Conservation (phyloP, 1,140 invertebrate genomes). For the Leptoteleia sp. region DNA sequence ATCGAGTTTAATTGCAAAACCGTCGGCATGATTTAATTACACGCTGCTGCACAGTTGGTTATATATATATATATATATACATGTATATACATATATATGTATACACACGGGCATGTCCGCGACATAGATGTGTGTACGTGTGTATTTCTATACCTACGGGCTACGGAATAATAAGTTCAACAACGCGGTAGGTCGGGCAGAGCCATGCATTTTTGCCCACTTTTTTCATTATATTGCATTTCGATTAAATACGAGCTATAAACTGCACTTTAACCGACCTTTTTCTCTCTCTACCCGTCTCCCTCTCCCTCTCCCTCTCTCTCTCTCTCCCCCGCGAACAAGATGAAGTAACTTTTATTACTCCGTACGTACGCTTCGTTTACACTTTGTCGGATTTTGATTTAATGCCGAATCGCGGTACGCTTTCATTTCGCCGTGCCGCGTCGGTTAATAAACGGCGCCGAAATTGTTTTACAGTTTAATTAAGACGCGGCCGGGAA, state of each 20-base stretch:
- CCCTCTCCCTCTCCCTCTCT: no score
- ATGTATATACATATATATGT: no score
- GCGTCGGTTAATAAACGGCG: slow-evolving; percentile 17
- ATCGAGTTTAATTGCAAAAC: slow-evolving; percentile 83
- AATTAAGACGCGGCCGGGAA: slow-evolving; percentile 38
- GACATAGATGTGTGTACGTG: slow-evolving; percentile 59
- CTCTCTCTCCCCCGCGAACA: slow-evolving; percentile 22
- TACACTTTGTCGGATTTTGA: slow-evolving; percentile 64
- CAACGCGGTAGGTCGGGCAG: slow-evolving; percentile 67
- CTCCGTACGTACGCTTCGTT: slow-evolving; percentile 46
- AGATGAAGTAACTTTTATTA: slow-evolving; percentile 66
- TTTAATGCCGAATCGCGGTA: slow-evolving; percentile 37
- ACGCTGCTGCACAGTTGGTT: slow-evolving; percentile 70
- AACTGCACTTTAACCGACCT: slow-evolving; percentile 48
- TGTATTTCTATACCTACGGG: slow-evolving; percentile 67
- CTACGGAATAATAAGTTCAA: slow-evolving; percentile 69
- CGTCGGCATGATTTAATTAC: slow-evolving; percentile 82
- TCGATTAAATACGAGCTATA: slow-evolving; percentile 68
- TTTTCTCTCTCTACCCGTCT: no score
- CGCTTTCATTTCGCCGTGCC: slow-evolving; percentile 32
- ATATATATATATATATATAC: slow-evolving; percentile 44
- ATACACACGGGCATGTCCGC: slow-evolving; percentile 45
- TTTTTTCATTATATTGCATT: slow-evolving; percentile 68
- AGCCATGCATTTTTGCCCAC: slow-evolving; percentile 63
- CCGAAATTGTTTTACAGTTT: slow-evolving; percentile 32